phyloP scores from a whole-genome alignment of 2,797 vertebrate genomes.

The Platyrinchus mystaceus region DNA sequence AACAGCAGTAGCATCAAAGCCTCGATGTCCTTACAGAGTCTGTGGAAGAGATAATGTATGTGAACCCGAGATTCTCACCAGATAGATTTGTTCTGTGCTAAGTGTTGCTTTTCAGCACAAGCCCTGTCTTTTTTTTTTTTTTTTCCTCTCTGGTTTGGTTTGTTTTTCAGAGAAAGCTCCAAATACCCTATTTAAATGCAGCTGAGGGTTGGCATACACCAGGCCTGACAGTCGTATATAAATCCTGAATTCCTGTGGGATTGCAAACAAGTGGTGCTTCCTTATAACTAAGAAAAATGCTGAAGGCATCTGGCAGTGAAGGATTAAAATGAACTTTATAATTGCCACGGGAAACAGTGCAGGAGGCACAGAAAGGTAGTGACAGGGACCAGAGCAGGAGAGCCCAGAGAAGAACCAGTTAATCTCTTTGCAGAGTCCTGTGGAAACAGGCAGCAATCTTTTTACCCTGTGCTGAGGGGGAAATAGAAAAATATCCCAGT shows the following conservation, averaged over 20 bases:
- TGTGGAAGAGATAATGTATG: conserved; percentile 6
- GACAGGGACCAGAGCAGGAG: background rate
- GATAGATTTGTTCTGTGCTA: background rate
- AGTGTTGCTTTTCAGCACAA: background rate
- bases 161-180: background rate
- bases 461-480: background rate
- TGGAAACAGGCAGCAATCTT: background rate
- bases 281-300: background rate
- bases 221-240: background rate
- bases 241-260: background rate
- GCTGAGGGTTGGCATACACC: background rate
- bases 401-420: background rate
- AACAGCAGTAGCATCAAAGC: conserved; percentile 48
- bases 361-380: background rate
- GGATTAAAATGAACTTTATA: conserved; percentile 25
- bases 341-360: background rate
- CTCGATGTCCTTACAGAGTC: background rate
- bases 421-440: background rate
- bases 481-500: background rate
- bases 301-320: background rate
- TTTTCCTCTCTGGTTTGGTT: background rate
- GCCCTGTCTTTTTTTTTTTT: background rate
- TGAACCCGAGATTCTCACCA: conserved; percentile 17
- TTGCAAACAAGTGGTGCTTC: background rate
- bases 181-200: conserved; percentile 13